Percentiles rank a stretch among this genome's conserved stretches.
Conservation (phyloP, 2,797 vertebrate genomes). For the Etheostoma perlongum region DNA sequence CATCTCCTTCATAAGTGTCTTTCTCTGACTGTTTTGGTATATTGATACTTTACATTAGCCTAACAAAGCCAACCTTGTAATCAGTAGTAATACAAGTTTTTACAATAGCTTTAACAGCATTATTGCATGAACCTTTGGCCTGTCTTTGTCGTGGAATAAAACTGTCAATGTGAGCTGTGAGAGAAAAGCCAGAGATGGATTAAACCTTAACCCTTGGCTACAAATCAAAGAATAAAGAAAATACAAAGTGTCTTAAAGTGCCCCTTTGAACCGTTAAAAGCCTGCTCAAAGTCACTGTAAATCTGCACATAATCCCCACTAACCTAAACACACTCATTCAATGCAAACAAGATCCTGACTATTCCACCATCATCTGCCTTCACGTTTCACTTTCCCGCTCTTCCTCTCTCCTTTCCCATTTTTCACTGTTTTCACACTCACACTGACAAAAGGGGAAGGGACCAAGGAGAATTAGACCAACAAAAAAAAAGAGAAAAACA, state of each 20-base stretch:
- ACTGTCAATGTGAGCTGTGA: slow-evolving; percentile 8
- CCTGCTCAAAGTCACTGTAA: slow-evolving; percentile 17
- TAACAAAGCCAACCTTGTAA: slow-evolving; percentile 7
- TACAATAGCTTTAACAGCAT: slow-evolving; percentile 28
- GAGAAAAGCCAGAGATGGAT: slow-evolving; percentile 48
- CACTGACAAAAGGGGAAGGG: not conserved
- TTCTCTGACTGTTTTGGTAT: not conserved
- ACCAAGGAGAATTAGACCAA: slow-evolving; percentile 12
- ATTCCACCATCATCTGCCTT: slow-evolving; percentile 18
- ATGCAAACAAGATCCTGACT: slow-evolving; percentile 38
- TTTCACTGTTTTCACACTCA: not conserved
- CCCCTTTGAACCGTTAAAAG: slow-evolving; percentile 13
- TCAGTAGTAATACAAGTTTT: slow-evolving; percentile 25
- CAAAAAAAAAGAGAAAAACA: slow-evolving; percentile 29
- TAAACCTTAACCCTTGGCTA: slow-evolving; percentile 18
- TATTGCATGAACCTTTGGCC: slow-evolving; percentile 34
- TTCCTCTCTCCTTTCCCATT: not conserved
- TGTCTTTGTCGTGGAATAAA: slow-evolving; percentile 16
- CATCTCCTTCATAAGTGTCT: not conserved
- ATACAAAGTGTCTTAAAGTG: not conserved
- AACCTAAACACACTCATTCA: slow-evolving; percentile 17
- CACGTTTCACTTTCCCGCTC: slow-evolving; percentile 20
- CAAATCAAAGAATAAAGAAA: slow-evolving; percentile 44
- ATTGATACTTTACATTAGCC: not conserved
- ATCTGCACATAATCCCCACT: slow-evolving; percentile 15